Evolutionary conservation across 1,140 invertebrate species (phyloP), one percentile per base, ranked within the genome.

Genomic region (Caerostris darwini): DNA sequence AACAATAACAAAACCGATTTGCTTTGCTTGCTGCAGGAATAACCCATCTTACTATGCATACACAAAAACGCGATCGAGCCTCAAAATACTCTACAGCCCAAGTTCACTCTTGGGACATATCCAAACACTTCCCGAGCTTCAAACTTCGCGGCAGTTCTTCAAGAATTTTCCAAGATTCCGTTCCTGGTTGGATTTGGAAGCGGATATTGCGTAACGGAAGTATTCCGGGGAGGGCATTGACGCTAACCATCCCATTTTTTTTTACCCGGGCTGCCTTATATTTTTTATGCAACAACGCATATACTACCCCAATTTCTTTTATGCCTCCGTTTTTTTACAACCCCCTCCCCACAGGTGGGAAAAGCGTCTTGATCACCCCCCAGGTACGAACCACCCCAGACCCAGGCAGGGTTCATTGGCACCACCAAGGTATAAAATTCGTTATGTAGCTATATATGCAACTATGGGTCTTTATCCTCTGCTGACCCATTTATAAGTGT

Each of bases 221-320:
- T 87, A 54, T 93, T 83, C 92, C 83, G 58, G 57, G 56, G 83
- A 93, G 92, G 92, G 67, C 83, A 93, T 93, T 93, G 92, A 93
- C 82, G 82, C 54, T 85, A 61, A 92, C 77, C 59, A 64, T 53
- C 90, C 77, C 81, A 34, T 34, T 81, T 83, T 81, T 83, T 92
- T 87, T 87, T 93, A 87, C 87, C 56, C 58, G 56, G 71, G 50
- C 34, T 77, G 64, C 67, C 50, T 93, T 87, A 93, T 58, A 71
- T 93, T 93, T 93, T 92, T n/a, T 54, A 59, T 14, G 7, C 56
- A 61, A 59, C 92, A 54, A 77, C 83, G 83, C 67, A 93, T 93
- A 71, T 87, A 87, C 92, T 71, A 93, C 82, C 92, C 92, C 92
- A 93, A 93, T 93, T 93, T 93, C 92, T 93, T 93, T 93, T 87